Conservation (phyloP, 2,888 invertebrate species). For the Acholoe squamosa region DNA sequence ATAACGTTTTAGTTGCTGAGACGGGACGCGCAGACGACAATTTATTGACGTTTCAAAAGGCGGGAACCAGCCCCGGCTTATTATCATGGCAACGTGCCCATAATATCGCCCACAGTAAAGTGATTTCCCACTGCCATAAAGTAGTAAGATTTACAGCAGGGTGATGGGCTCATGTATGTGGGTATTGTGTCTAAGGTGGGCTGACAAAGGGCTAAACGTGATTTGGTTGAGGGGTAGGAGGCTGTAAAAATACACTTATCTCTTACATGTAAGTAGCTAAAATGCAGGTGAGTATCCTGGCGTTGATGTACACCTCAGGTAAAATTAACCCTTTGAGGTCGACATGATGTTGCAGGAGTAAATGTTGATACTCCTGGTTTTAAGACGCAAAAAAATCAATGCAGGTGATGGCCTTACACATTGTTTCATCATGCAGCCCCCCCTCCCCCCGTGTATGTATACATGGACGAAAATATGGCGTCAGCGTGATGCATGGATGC, state of each 20-base stretch:
- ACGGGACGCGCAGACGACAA: background rate
- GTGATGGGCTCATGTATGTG: background rate
- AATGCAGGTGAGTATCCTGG: constrained; percentile 30
- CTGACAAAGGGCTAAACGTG: too few relatives aligned
- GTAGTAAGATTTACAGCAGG: constrained; percentile 21
- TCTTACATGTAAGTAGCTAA: constrained; percentile 12
- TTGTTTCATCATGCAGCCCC: too few relatives aligned
- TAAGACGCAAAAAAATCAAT: too few relatives aligned
- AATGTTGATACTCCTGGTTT: too few relatives aligned
- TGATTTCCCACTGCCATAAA: constrained; percentile 54
- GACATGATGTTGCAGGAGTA: too few relatives aligned
- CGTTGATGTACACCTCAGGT: too few relatives aligned
- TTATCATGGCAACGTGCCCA: background rate
- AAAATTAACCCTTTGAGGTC: too few relatives aligned
- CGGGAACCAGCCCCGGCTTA: background rate
- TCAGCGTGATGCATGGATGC: too few relatives aligned
- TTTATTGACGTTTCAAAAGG: background rate
- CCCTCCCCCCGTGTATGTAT: too few relatives aligned
- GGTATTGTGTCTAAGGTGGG: constrained; percentile 20
- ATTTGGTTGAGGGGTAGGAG: background rate
- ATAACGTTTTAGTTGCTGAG: background rate
- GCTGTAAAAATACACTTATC: background rate
- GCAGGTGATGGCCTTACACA: too few relatives aligned
- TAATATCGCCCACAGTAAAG: constrained; percentile 27
- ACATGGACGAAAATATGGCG: too few relatives aligned